Conservation (phyloP, 2,888 invertebrate species). For the Endotricha flammealis region DNA sequence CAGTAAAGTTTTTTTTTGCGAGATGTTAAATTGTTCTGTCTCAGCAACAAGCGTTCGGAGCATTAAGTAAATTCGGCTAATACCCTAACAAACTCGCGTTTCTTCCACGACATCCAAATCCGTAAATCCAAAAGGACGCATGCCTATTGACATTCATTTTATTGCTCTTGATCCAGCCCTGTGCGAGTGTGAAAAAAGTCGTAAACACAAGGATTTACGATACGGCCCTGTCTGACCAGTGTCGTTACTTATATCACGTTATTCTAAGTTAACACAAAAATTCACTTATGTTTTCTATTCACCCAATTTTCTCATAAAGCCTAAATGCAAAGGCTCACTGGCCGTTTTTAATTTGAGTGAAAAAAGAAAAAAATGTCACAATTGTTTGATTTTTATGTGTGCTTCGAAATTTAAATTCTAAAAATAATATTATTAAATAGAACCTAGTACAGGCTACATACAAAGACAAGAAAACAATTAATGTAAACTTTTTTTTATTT, state of each 20-base stretch:
- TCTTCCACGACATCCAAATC: conserved; percentile 12
- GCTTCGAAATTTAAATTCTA: no score
- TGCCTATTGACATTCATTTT: conserved; percentile 42
- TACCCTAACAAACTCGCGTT: conserved; percentile 14
- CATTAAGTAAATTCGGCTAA: conserved; percentile 21
- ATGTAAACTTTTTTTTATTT: no score
- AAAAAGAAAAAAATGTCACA: no score
- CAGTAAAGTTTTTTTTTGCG: conserved; percentile 5
- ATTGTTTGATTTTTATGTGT: no score
- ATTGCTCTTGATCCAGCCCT: conserved; percentile 26
- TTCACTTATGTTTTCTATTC: neutral
- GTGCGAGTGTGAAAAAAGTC: conserved; percentile 30
- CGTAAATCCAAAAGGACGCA: conserved; percentile 30
- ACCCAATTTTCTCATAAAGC: no score
- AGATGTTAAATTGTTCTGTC: conserved; percentile 18
- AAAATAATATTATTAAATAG: no score
- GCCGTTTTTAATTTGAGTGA: no score
- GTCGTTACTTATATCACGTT: conserved; percentile 17
- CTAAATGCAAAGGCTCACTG: no score
- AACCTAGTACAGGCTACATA: no score
- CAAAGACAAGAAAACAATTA: no score
- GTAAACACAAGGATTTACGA: conserved; percentile 39
- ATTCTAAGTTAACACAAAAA: conserved; percentile 1
- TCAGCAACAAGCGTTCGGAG: conserved; percentile 17
- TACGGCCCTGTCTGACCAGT: conserved; percentile 30